phyloP scores from a whole-genome alignment of 2,888 invertebrate genomes.

The Drosophila hawaiiensis region DNA sequence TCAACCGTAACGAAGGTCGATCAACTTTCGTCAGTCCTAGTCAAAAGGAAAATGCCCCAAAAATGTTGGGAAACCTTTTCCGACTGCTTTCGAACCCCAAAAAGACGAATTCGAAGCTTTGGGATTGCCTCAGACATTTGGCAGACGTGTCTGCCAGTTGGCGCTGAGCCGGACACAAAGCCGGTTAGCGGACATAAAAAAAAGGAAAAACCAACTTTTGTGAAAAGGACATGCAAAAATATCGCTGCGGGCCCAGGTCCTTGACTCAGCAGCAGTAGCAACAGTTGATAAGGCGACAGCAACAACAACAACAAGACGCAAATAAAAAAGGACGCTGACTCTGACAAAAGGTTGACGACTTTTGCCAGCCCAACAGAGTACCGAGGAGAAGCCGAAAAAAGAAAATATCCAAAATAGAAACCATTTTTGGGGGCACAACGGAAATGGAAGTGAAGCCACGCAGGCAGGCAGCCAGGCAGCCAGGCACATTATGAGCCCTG shows the following conservation, averaged over 20 bases:
- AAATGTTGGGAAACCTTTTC: slow-evolving; percentile 36
- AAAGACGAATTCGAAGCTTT: not conserved
- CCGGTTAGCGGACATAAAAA: slow-evolving; percentile 22
- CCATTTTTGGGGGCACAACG: slow-evolving; percentile 40
- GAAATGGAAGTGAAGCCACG: slow-evolving; percentile 34
- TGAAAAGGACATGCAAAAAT: slow-evolving; percentile 76
- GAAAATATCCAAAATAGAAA: slow-evolving; percentile 36
- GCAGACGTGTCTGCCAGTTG: slow-evolving; percentile 64
- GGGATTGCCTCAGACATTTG: slow-evolving; percentile 52
- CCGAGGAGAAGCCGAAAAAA: slow-evolving; percentile 30
- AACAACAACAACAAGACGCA: slow-evolving; percentile 14
- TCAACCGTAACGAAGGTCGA: slow-evolving; percentile 56
- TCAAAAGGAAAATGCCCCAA: slow-evolving; percentile 17
- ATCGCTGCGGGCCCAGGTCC: slow-evolving; percentile 42
- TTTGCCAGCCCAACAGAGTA: slow-evolving; percentile 41
- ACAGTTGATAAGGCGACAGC: slow-evolving; percentile 58
- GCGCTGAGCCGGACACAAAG: slow-evolving; percentile 33
- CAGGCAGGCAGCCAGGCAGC: not conserved
- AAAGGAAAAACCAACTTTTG: slow-evolving; percentile 20
- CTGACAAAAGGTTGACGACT: slow-evolving; percentile 75
- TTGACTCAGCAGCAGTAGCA: slow-evolving; percentile 54
- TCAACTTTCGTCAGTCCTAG: slow-evolving; percentile 54
- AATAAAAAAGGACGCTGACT: slow-evolving; percentile 52
- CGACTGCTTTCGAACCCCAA: slow-evolving; percentile 11
- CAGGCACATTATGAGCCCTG: slow-evolving; percentile 9